Evolutionary conservation across 2,113 vertebrate species (phyloP).

Genomic region (Microcebus ravelobensis): DNA sequence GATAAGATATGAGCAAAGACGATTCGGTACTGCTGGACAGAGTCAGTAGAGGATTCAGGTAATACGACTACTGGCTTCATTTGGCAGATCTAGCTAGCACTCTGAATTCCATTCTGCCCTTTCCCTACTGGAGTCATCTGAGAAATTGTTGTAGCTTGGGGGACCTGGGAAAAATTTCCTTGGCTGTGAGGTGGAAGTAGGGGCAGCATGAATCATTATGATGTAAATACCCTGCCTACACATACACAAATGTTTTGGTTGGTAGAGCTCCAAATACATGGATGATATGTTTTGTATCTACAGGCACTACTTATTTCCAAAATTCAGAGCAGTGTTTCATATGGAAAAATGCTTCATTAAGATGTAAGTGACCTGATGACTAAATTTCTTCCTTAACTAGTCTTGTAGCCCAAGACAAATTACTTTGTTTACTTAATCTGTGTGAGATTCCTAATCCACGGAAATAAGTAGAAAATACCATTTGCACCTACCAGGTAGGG

Average conservation of each 20-base stretch:
- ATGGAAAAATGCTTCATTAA: neutral
- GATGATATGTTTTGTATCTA: neutral
- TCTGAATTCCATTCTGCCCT: neutral
- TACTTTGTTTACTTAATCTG: neutral
- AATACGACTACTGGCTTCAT: neutral
- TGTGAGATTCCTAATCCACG: neutral
- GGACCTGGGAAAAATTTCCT: neutral
- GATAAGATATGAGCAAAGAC: neutral
- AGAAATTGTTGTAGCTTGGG: neutral
- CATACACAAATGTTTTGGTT: neutral
- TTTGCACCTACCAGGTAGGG: neutral
- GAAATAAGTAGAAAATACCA: neutral
- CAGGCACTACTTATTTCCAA: neutral
- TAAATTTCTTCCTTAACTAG: neutral
- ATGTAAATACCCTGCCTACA: neutral
- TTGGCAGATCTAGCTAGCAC: neutral
- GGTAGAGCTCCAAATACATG: neutral
- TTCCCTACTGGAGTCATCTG: neutral
- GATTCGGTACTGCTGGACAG: neutral
- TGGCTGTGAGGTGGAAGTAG: neutral
- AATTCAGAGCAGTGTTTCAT: neutral
- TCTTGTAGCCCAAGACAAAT: neutral
- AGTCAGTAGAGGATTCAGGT: neutral
- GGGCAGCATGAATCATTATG: neutral
- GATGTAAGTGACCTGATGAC: neutral